These are phyloP conservation scores for Temnopleurus reevesii DNA, from an alignment of 53 echinoderm and acorn worm species.

Conservation along the genomic window DNA sequence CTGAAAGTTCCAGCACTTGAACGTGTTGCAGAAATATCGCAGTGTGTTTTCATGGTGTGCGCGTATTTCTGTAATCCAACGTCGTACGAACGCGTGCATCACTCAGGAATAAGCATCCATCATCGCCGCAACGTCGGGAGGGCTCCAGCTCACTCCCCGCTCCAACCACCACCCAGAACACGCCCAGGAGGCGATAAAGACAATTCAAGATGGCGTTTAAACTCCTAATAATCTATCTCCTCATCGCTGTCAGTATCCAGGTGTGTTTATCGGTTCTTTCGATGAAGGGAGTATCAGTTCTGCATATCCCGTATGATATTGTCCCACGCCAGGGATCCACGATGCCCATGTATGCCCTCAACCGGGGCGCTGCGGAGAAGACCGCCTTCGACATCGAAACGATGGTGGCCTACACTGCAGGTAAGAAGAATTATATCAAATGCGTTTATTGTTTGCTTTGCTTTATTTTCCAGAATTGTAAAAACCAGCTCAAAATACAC, in stretches of 20 bases:
- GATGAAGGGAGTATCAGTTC: constrained; percentile 6
- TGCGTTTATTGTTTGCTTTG: neutral
- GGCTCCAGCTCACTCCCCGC: neutral
- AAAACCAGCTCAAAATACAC: too few relatives aligned
- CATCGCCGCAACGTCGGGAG: neutral
- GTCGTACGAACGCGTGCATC: neutral
- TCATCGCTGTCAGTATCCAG: constrained; percentile 7
- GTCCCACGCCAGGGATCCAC: constrained; percentile 15
- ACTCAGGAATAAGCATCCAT: constrained; percentile 1
- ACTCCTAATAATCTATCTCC: neutral
- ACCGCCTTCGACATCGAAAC: constrained; percentile 1
- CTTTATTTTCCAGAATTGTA: too few relatives aligned
- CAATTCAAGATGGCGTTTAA: constrained; percentile 14
- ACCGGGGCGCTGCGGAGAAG: constrained; percentile 43
- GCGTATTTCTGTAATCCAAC: too few relatives aligned
- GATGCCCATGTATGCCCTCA: neutral
- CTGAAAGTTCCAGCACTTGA: too few relatives aligned
- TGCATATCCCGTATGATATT: constrained; percentile 33
- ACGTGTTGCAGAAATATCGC: too few relatives aligned
- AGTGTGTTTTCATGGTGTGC: neutral
- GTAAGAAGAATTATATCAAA: neutral
- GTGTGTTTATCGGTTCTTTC: constrained; percentile 35
- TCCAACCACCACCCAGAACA: neutral
- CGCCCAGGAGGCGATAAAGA: neutral
- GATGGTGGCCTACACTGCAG: constrained; percentile 46